These are phyloP conservation scores for Megalops atlanticus DNA, from an alignment of 2,113 vertebrate genomes.

Conservation along the genomic window DNA sequence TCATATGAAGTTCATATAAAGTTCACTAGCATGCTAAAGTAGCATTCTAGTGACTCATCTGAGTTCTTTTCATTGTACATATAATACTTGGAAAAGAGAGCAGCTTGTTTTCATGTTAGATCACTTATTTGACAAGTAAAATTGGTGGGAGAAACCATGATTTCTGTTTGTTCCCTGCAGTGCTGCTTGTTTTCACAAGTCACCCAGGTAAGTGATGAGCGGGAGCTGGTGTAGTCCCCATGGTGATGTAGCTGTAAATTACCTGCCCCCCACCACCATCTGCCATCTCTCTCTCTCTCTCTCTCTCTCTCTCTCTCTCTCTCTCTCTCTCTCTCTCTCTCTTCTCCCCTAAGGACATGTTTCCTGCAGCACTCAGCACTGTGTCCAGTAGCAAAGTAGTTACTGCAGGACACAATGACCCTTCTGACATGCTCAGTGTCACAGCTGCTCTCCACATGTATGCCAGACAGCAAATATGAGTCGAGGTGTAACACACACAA, in stretches of 20 bases:
- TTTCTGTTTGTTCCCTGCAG: constrained; percentile 39
- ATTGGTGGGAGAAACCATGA: neutral
- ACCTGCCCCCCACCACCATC: constrained; percentile 17
- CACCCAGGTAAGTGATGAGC: constrained; percentile 34
- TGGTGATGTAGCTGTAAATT: constrained; percentile 50
- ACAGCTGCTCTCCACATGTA: neutral
- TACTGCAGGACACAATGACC: neutral
- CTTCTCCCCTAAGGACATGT: neutral
- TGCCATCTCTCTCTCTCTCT: neutral
- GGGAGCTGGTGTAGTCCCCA: constrained; percentile 48
- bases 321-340: neutral
- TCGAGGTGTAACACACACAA: neutral
- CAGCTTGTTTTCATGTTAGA: neutral
- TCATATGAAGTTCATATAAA: too few relatives aligned
- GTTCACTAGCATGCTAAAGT: too few relatives aligned
- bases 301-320: neutral
- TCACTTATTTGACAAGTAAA: neutral
- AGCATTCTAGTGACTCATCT: too few relatives aligned
- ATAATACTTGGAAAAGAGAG: too few relatives aligned
- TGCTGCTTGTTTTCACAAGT: constrained; percentile 43
- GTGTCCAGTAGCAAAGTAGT: neutral
- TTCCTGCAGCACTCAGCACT: constrained; percentile 5
- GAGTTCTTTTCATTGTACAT: too few relatives aligned
- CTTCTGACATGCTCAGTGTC: neutral
- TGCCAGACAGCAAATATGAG: neutral